Conservation (phyloP, 1,140 invertebrate genomes). For the Cherax destructor region DNA sequence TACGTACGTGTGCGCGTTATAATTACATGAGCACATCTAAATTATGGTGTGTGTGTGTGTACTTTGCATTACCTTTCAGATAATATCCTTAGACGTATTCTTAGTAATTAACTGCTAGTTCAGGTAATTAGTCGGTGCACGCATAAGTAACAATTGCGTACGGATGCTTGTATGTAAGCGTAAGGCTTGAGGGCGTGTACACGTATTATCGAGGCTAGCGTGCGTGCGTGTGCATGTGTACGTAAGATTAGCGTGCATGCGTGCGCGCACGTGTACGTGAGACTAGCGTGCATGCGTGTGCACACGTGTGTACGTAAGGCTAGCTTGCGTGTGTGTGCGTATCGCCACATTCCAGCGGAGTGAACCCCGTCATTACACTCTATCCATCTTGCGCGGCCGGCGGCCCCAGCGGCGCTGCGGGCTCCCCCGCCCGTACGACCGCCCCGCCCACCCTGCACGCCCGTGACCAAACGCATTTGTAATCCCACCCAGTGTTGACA, state of each 20-base stretch:
- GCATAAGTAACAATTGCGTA: not conserved
- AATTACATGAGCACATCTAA: too few species aligned
- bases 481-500: constrained; percentile 54
- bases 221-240: constrained; percentile 42
- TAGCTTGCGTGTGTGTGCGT: constrained; percentile 52
- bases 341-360: constrained; percentile 58
- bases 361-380: constrained; percentile 65
- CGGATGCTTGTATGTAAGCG: not conserved
- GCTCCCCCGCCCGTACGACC: constrained; percentile 20
- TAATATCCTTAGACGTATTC: not conserved
- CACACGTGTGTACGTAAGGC: constrained; percentile 41
- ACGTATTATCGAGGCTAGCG: too few species aligned
- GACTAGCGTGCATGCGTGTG: constrained; percentile 3
- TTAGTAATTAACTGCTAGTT: not conserved
- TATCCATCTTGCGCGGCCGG: constrained; percentile 62
- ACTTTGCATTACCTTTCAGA: not conserved
- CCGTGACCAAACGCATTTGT: constrained; percentile 63
- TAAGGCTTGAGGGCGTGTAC: not conserved
- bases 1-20: too few species aligned
- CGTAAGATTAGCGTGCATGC: constrained; percentile 28
- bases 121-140: not conserved
- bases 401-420: constrained; percentile 11
- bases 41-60: too few species aligned
- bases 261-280: constrained; percentile 18
- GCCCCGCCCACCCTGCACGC: constrained; percentile 43